Conservation (phyloP, 2,888 invertebrate species). For the Napeogenes inachia region DNA sequence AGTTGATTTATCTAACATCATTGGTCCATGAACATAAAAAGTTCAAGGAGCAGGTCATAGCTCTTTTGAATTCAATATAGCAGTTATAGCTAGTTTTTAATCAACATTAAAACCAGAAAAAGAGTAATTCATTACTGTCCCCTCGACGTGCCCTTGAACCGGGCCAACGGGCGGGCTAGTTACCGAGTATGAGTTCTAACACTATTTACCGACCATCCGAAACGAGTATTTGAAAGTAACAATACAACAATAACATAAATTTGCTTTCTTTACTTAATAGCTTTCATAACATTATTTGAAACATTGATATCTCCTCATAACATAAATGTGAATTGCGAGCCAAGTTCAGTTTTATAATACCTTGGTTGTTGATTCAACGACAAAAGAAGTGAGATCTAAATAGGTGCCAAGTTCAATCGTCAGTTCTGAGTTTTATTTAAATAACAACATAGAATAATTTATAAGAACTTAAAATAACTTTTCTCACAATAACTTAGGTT, state of each 20-base stretch:
- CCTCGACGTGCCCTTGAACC: slow-evolving; percentile 14
- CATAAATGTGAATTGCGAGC: too few relatives aligned
- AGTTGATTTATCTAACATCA: slow-evolving; percentile 10
- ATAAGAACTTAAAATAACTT: too few relatives aligned
- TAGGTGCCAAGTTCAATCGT: too few relatives aligned
- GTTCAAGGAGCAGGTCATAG: background rate
- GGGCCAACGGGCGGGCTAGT: background rate
- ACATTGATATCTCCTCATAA: background rate
- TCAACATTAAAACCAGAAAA: slow-evolving; percentile 9
- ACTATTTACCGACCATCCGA: slow-evolving; percentile 12
- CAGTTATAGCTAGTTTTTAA: background rate
- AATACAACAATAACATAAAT: slow-evolving; percentile 56
- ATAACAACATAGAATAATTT: too few relatives aligned
- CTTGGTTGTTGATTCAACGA: too few relatives aligned
- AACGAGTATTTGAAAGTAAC: slow-evolving; percentile 42
- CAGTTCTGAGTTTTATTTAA: too few relatives aligned
- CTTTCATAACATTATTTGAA: slow-evolving; percentile 39
- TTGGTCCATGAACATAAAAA: slow-evolving; percentile 2
- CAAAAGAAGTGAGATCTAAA: too few relatives aligned
- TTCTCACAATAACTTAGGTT: too few relatives aligned
- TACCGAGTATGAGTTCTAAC: slow-evolving; percentile 18
- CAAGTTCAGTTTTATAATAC: too few relatives aligned
- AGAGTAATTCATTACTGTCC: slow-evolving; percentile 10
- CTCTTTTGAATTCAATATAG: background rate
- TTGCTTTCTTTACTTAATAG: slow-evolving; percentile 56